Base-by-base conservation (phyloP, 2,888 invertebrate genomes). In the Cosmia trapezina region DNA sequence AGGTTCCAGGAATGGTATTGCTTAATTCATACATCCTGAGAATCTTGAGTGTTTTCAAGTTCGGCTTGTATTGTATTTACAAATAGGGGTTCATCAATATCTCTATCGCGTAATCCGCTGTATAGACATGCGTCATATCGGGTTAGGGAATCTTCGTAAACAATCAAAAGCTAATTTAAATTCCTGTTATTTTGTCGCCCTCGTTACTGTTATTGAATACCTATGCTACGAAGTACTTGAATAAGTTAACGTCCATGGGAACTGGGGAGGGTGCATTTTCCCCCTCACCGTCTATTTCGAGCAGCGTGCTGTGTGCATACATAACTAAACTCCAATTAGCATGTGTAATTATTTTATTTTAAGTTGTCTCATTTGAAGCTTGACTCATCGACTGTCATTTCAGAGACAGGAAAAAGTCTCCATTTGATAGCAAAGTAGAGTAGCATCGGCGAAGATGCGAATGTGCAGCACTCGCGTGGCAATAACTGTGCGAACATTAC, bases 401-500 rank as follows among this genome's bases (percentile, higher is more conserved):
- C 51, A 72, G 60, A 60, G 60, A 64, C 72, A 54, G 64, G 47
- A 41, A 68, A 73, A 62, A 47, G 37, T 69, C n/a, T 60, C 17
- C 17, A 45, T 68, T 64, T 54, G 45, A 70, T 73, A 54, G 53
- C 43, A 63, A 45, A 72, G 54, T 66, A 56, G 41, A 33, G 66
- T 37, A 62, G 43, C 22, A 17, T 22, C 28, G 12, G 59, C 60
- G 28, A 61, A 37, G 45, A n/a, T n/a, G 51, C 71, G 17, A 53
- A 14, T 14, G 45, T 64, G 66, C 66, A 45, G 74, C 68, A 56
- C 60, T 54, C 57, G 70, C 59, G 67, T 54, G 65, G 54, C 74
- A 59, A 11, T 74, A 71, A 74, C 81, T 88, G 85, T 89, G 88
- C 85, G 88, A 88, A 88, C 83, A 84, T 85, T 83, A 87, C 86